Evolutionary conservation across 2,888 invertebrate genomes (phyloP), one percentile per base, ranked within the genome.

Genomic region (Caenorhabditis wallacei): DNA sequence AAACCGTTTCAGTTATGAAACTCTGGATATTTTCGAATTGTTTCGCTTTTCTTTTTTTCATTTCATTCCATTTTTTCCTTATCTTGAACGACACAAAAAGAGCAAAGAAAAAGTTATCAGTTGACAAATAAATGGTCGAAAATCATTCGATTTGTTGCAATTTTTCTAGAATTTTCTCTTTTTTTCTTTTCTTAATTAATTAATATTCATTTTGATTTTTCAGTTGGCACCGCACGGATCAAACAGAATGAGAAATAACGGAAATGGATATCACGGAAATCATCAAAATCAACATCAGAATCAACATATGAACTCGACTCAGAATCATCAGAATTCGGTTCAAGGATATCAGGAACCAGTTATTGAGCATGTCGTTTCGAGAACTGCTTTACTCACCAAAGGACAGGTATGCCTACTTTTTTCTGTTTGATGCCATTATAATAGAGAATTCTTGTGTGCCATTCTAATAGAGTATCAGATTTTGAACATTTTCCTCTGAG

Each of bases 141-240:
- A 66, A 66, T 66, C 53, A 66, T 40, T 59, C 40, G 20, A 30
- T 63, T 63, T 7, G 20, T 40, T 26, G 40, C 16, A 26, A 10
- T 56, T 69, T 37, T 35, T 57, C 66, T 37, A 40, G 30, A 53
- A 18, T 43, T 43, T 64, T 30, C 56, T 26, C 26, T 46, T 43
- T 40, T 22, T 18, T 20, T 18, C 51, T 5, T 7, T 18, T 51
- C 13, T 54, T 8, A 64, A 18, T 51, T 22, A 43, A 43, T 51
- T 48, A 35, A 35, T 35, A 10, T 35, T 35, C 35, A 7, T 35
- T 35, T 35, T 53, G 16, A 5, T n/a, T 40, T 48, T 80, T 57
- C 81, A 81, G 81, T 59, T 81, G 75, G 64, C 75, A 11, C 81
- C 81, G 2, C 74, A 81, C 70, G 64, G 51, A 35, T 51, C 71